These are phyloP conservation scores for Eurytoma californica DNA, from an alignment of 2,888 invertebrate species.

Conservation along the genomic window DNA sequence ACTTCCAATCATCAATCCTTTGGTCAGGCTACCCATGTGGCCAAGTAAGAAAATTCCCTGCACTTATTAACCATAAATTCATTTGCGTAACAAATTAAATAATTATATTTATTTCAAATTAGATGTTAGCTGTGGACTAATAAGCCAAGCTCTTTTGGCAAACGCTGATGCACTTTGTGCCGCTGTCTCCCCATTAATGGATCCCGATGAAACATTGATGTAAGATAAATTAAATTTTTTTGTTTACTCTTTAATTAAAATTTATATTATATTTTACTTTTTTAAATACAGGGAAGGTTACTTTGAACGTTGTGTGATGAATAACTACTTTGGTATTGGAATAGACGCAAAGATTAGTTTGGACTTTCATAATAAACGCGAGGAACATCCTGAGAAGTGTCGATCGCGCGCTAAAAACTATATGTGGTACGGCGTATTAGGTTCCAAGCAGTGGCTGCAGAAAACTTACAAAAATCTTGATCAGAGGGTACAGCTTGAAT, in stretches of 20 bases:
- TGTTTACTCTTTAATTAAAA: too few relatives aligned
- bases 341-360: slow-evolving; percentile 98
- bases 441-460: slow-evolving; percentile 88
- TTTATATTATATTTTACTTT: neutral
- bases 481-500: slow-evolving; percentile 95
- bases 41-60: slow-evolving; percentile 79
- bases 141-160: slow-evolving; percentile 95
- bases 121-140: slow-evolving; percentile 88
- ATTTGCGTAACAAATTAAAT: neutral
- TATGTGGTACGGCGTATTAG: slow-evolving; percentile 94
- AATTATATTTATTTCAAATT: slow-evolving; percentile 10
- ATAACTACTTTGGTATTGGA: slow-evolving; percentile 98
- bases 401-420: slow-evolving; percentile 95
- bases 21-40: slow-evolving; percentile 92
- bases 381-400: slow-evolving; percentile 97
- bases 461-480: slow-evolving; percentile 97
- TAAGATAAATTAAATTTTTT: slow-evolving; percentile 62
- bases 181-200: slow-evolving; percentile 96
- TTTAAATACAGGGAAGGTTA: slow-evolving; percentile 83
- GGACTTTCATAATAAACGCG: slow-evolving; percentile 97
- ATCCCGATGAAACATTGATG: slow-evolving; percentile 90
- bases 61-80: neutral
- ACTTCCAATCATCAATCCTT: slow-evolving; percentile 92
- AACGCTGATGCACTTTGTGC: slow-evolving; percentile 98
- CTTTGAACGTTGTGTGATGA: slow-evolving; percentile 97